Conservation (phyloP, 2,888 invertebrate species). For the Lampropteryx suffumata region DNA sequence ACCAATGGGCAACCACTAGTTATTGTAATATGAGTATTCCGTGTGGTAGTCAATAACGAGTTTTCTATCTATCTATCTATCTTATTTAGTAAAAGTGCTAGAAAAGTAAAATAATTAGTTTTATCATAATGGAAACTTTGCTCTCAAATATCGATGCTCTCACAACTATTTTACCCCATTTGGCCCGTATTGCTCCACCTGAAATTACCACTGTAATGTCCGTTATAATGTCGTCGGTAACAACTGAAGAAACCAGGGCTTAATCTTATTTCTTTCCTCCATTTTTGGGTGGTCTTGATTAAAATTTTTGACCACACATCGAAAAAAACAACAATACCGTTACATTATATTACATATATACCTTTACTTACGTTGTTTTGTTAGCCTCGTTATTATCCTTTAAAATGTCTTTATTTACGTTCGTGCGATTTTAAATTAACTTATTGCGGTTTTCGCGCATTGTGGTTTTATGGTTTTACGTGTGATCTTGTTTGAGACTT, state of each 20-base stretch:
- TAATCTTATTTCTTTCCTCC: constrained; percentile 19
- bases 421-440: constrained; percentile 47
- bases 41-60: no score
- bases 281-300: constrained; percentile 50
- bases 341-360: not conserved
- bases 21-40: no score
- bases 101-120: no score
- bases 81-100: no score
- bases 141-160: no score
- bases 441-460: constrained; percentile 43
- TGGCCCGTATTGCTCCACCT: no score
- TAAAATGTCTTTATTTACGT: constrained; percentile 53
- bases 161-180: no score
- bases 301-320: constrained; percentile 42
- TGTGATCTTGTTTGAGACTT: constrained; percentile 7
- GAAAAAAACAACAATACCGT: constrained; percentile 38
- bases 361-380: constrained; percentile 44
- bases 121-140: no score
- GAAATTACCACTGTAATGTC: no score
- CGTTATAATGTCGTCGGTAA: no score
- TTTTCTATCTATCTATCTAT: no score
- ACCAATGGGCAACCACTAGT: no score
- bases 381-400: constrained; percentile 44
- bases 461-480: constrained; percentile 19
- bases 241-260: not conserved